Evolutionary conservation across 2,888 invertebrate species (phyloP).

Genomic region (Cheilosia urbana): DNA sequence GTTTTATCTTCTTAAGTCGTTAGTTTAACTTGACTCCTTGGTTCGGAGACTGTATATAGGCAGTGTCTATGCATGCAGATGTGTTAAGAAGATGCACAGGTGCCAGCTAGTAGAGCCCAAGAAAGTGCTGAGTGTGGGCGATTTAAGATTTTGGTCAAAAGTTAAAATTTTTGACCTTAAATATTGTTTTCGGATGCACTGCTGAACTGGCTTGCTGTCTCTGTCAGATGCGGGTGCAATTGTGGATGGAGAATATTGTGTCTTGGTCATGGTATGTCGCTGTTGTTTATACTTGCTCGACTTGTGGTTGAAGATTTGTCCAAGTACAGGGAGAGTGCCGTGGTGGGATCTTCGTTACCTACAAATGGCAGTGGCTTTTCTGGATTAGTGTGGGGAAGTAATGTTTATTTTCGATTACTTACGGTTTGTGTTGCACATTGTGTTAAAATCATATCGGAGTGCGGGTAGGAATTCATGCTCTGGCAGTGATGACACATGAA

Average conservation of each 20-base stretch:
- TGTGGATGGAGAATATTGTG: slow-evolving; percentile 10
- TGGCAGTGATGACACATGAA: no score
- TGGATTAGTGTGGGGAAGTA: neutral
- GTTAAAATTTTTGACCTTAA: slow-evolving; percentile 58
- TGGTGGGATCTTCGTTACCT: slow-evolving; percentile 18
- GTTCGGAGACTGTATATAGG: neutral
- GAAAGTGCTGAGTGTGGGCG: slow-evolving; percentile 9
- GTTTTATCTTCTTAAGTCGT: slow-evolving; percentile 43
- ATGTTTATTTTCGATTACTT: neutral
- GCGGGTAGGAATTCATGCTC: no score
- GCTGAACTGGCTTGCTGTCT: neutral
- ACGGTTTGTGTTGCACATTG: no score
- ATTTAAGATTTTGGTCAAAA: slow-evolving; percentile 40
- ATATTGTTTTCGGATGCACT: slow-evolving; percentile 32
- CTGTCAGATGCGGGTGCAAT: slow-evolving; percentile 6
- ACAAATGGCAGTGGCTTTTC: slow-evolving; percentile 19
- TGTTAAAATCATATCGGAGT: no score
- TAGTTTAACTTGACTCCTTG: slow-evolving; percentile 40
- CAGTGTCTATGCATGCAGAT: neutral
- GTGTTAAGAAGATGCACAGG: slow-evolving; percentile 32
- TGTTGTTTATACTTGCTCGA: slow-evolving; percentile 18
- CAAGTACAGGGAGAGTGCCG: neutral
- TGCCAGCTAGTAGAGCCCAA: slow-evolving; percentile 17
- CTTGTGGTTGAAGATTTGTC: slow-evolving; percentile 38
- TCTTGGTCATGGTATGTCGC: neutral